phyloP scores from a whole-genome alignment of 2,888 invertebrate genomes.

The Agrochola lota region DNA sequence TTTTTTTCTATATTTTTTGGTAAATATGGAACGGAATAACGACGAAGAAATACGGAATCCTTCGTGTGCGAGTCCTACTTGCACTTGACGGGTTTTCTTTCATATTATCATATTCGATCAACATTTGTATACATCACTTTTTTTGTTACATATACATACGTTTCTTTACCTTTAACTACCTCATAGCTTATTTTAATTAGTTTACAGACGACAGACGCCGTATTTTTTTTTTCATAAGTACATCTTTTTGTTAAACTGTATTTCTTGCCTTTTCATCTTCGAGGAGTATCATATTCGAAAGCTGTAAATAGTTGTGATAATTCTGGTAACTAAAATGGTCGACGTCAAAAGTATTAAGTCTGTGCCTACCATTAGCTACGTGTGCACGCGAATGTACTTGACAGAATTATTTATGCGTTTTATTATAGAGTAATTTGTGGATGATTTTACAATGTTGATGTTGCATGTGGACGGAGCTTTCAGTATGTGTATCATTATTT shows the following conservation, averaged over 20 bases:
- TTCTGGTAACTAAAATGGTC: background rate
- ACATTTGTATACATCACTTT: too few relatives aligned
- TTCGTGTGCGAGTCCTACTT: too few relatives aligned
- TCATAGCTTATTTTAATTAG: background rate
- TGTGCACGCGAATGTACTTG: conserved; percentile 52
- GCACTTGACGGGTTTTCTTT: too few relatives aligned
- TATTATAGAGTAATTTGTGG: conserved; percentile 59
- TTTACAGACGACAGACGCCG: background rate
- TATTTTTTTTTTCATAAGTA: background rate
- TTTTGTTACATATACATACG: too few relatives aligned
- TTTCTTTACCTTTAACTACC: too few relatives aligned
- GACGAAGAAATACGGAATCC: too few relatives aligned
- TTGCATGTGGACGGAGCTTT: conserved; percentile 35
- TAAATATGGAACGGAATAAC: too few relatives aligned
- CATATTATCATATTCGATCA: too few relatives aligned
- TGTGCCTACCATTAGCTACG: background rate
- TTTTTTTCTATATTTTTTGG: too few relatives aligned
- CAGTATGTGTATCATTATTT: conserved; percentile 43
- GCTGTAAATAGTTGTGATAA: background rate
- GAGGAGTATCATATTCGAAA: background rate
- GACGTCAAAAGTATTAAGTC: conserved; percentile 6
- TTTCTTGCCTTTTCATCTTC: background rate
- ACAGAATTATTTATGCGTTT: conserved; percentile 62
- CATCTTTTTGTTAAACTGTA: background rate
- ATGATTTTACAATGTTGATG: conserved; percentile 47